Base-by-base conservation (phyloP, 2,888 invertebrate species). In the Torymus aiolomorphi region DNA sequence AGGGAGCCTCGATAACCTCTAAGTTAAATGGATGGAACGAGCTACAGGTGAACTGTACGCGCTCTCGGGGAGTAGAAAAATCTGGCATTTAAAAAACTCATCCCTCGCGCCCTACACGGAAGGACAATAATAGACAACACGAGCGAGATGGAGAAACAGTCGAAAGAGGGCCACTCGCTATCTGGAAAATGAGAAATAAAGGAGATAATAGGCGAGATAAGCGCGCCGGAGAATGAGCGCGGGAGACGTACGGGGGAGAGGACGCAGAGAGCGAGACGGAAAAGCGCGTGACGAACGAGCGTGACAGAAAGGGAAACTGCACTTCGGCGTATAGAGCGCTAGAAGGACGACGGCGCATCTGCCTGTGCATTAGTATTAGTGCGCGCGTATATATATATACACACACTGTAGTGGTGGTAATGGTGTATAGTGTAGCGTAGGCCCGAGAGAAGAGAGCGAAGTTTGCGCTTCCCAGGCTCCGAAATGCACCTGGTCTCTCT, bases 391-490 rank as follows among this genome's bases (percentile, higher is more conserved):
- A 5, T 31, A 3, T 31, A 3, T 31, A 5, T 31, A 31, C 5
- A 31, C 31, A 31, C 31, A 31, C 31, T 31, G 31, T 31, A 31
- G n/a, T 20, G n/a, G 65, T 49, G 49, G 56, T 51, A 66, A 18
- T n/a, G 14, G 13, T 54, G 24, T 8, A 31, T 57, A 24, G 70
- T 49, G 16, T 54, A 13, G 51, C 14, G 16, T 18, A 57, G 69
- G 51, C 57, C 56, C 51, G 78, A 63, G 52, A 84, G 80, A 82
- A 83, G 82, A 83, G 82, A 82, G 84, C 84, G 82, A 85, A 88
- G 88, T 88, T 88, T 88, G 88, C 87, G 88, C 88, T 88, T 90
- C 90, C 90, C 90, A 90, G 89, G 90, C 89, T 88, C 88, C 83
- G 83, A 84, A 87, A 89, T 89, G 88, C 90, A 90, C 90, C 90